Conservation (phyloP, 2,888 invertebrate genomes). For the Hofmannophila pseudospretella region DNA sequence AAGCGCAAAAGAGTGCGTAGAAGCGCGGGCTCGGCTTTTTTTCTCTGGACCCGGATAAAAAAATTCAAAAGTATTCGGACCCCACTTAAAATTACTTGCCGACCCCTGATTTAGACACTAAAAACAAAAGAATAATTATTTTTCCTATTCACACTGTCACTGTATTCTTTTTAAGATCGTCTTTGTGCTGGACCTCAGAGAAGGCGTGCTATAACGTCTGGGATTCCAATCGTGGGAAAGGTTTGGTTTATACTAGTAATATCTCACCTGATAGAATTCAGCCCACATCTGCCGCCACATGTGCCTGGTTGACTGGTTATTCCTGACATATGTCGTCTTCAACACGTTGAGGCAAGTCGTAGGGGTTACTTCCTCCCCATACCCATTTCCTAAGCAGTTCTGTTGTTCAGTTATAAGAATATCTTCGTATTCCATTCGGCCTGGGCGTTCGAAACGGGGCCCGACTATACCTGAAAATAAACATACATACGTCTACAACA, state of each 20-base stretch:
- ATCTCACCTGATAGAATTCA: slow-evolving; percentile 58
- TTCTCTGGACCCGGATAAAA: too few species aligned
- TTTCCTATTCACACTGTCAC: too few species aligned
- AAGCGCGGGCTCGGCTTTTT: too few species aligned
- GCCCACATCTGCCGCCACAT: slow-evolving; percentile 67
- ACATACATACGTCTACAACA: too few species aligned
- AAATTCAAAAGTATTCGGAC: too few species aligned
- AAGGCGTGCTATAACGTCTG: neutral
- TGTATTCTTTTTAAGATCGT: neutral
- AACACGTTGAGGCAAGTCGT: slow-evolving; percentile 63
- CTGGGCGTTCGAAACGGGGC: slow-evolving; percentile 67
- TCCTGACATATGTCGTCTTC: slow-evolving; percentile 59
- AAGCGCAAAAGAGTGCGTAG: too few species aligned
- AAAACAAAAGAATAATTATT: too few species aligned
- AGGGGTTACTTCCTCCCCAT: slow-evolving; percentile 58
- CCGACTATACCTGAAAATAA: slow-evolving; percentile 73
- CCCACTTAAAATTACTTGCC: too few species aligned
- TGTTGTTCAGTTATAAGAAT: slow-evolving; percentile 73
- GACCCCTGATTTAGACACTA: too few species aligned
- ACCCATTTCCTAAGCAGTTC: slow-evolving; percentile 71
- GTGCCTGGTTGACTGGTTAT: slow-evolving; percentile 48
- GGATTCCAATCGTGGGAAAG: too few species aligned
- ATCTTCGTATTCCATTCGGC: slow-evolving; percentile 81
- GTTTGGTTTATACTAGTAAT: too few species aligned
- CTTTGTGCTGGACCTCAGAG: neutral